Conservation (phyloP, 1,140 invertebrate genomes). For the Zeugodacus cucurbitae region DNA sequence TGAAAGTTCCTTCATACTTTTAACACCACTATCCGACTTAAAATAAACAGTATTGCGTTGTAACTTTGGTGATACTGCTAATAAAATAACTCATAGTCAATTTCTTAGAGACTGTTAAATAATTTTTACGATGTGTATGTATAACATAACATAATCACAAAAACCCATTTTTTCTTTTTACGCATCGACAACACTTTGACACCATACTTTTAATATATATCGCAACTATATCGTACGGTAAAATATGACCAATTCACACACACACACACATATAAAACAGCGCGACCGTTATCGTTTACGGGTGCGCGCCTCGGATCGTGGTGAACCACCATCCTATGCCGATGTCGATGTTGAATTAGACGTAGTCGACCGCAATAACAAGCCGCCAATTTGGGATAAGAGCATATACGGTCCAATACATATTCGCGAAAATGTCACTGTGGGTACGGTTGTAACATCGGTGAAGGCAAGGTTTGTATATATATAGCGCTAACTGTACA, state of each 20-base stretch:
- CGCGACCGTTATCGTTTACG: constrained; percentile 93
- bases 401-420: constrained; percentile 93
- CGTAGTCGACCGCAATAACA: constrained; percentile 97
- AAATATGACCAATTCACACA: background rate
- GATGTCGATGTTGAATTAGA: constrained; percentile 96
- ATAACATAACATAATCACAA: background rate
- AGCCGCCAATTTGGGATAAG: constrained; percentile 94
- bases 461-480: constrained; percentile 97
- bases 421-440: constrained; percentile 97
- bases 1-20: background rate
- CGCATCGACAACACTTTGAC: background rate
- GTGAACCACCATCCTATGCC: constrained; percentile 86
- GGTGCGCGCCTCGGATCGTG: constrained; percentile 92
- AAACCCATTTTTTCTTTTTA: constrained; percentile 19
- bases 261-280: constrained; percentile 71
- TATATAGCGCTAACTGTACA: constrained; percentile 53
- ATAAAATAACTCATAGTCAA: background rate
- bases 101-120: background rate
- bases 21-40: background rate
- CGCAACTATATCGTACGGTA: background rate
- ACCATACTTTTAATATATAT: background rate
- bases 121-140: constrained; percentile 33
- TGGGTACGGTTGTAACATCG: constrained; percentile 95
- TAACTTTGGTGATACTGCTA: background rate
- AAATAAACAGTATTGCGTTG: background rate